phyloP scores from a whole-genome alignment of 2,888 invertebrate genomes.

The Melangyna quadrimaculata region DNA sequence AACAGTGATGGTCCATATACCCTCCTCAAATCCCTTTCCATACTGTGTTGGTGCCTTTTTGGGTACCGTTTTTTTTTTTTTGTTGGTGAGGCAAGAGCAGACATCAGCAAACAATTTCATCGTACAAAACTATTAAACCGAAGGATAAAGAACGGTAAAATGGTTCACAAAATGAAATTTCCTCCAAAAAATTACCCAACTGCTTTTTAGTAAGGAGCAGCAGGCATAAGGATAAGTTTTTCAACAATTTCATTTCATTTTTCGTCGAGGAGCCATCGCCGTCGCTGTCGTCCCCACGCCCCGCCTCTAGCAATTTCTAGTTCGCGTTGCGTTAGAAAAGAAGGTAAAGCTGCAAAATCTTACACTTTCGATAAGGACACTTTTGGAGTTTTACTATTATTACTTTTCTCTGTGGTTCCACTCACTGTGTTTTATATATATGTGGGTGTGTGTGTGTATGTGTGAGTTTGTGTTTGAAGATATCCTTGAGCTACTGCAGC shows the following conservation, averaged over 20 bases:
- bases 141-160: constrained; percentile 36
- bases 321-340: constrained; percentile 20
- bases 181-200: constrained; percentile 45
- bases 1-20: constrained; percentile 44
- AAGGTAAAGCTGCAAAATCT: constrained; percentile 67
- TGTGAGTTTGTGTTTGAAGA: background rate
- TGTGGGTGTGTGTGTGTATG: background rate
- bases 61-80: background rate
- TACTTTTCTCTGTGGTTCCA: constrained; percentile 57
- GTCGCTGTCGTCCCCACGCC: background rate
- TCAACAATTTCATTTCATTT: constrained; percentile 49
- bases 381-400: constrained; percentile 71
- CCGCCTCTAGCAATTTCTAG: background rate
- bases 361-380: constrained; percentile 72
- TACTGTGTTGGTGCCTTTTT: background rate
- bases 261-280: background rate
- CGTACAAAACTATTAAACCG: constrained; percentile 59
- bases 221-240: constrained; percentile 43
- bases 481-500: constrained; percentile 62
- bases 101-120: constrained; percentile 65
- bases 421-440: background rate
- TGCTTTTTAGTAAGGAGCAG: background rate
- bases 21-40: background rate
- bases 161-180: constrained; percentile 58
- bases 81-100: constrained; percentile 13